Percentiles rank a stretch among this genome's conserved stretches.
Evolutionary conservation across 1,140 invertebrate species (phyloP).

Genomic region (Cyclargus thomasi): DNA sequence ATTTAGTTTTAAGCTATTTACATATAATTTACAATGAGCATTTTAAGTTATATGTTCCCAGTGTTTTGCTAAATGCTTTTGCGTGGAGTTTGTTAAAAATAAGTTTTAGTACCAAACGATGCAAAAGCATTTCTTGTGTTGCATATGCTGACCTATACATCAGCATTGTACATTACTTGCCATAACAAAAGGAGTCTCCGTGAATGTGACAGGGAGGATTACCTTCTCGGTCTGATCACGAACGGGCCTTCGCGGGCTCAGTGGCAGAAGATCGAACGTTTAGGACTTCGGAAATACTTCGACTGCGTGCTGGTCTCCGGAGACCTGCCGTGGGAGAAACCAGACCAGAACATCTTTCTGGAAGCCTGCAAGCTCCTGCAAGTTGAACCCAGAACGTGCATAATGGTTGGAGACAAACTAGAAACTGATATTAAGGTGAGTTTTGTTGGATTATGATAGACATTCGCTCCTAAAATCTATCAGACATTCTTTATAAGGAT

Average conservation of each 20-base stretch:
- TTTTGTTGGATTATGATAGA: background rate
- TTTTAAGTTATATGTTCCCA: conserved; percentile 45
- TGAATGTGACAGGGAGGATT: conserved; percentile 77
- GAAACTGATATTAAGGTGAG: conserved; percentile 86
- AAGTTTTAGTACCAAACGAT: conserved; percentile 6
- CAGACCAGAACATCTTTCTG: conserved; percentile 84
- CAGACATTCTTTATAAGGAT: background rate
- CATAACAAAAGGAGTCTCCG: conserved; percentile 57
- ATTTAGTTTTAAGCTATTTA: conserved; percentile 40
- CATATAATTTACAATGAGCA: conserved; percentile 46
- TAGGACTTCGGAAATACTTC: conserved; percentile 82
- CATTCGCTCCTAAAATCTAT: background rate
- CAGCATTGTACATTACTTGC: conserved; percentile 46
- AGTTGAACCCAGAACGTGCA: conserved; percentile 82
- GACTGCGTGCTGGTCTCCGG: conserved; percentile 87
- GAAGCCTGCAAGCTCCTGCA: conserved; percentile 84
- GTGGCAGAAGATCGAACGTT: conserved; percentile 87
- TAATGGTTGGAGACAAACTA: conserved; percentile 91
- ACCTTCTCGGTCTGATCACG: conserved; percentile 85
- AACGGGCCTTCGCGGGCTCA: conserved; percentile 89
- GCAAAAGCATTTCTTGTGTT: conserved; percentile 30
- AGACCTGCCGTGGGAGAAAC: conserved; percentile 89
- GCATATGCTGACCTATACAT: conserved; percentile 53
- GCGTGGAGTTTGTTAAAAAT: conserved; percentile 24
- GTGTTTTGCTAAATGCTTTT: conserved; percentile 25